A percentile compares a stretch with the other conserved stretches of the same genome.
Conservation (phyloP, 1,140 invertebrate genomes). For the Helicorthomorpha holstii region DNA sequence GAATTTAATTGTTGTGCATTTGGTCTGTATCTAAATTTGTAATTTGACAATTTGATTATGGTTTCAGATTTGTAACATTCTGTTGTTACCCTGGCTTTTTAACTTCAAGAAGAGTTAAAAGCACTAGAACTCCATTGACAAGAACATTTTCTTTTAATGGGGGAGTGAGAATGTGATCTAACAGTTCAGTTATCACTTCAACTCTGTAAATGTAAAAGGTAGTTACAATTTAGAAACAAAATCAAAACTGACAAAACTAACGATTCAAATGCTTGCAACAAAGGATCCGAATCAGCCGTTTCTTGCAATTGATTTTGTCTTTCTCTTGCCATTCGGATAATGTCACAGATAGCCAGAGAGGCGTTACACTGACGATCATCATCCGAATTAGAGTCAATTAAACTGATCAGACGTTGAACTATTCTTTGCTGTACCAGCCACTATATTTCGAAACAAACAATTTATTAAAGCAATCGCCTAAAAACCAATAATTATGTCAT, state of each 20-base stretch:
- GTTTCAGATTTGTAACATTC: no score
- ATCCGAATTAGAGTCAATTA: constrained; percentile 56
- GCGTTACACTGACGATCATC: constrained; percentile 59
- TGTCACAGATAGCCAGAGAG: constrained; percentile 62
- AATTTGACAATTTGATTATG: no score
- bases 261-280: constrained; percentile 51
- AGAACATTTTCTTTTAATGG: constrained; percentile 52
- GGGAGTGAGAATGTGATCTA: constrained; percentile 49
- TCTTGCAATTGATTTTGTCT: constrained; percentile 35
- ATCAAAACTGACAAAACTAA: constrained; percentile 28
- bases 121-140: constrained; percentile 56
- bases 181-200: constrained; percentile 42
- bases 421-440: constrained; percentile 77
- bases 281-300: constrained; percentile 39
- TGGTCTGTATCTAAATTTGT: neutral
- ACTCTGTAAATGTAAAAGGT: constrained; percentile 4
- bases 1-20: neutral
- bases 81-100: constrained; percentile 33
- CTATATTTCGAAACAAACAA: constrained; percentile 31
- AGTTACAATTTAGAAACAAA: neutral
- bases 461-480: neutral
- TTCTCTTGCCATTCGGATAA: constrained; percentile 49
- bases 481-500: neutral
- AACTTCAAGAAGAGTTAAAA: constrained; percentile 46
- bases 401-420: constrained; percentile 58